Evolutionary conservation across 2,113 vertebrate species (phyloP), one percentile per base, ranked within the genome.

Genomic region (Bagarius yarrelli): DNA sequence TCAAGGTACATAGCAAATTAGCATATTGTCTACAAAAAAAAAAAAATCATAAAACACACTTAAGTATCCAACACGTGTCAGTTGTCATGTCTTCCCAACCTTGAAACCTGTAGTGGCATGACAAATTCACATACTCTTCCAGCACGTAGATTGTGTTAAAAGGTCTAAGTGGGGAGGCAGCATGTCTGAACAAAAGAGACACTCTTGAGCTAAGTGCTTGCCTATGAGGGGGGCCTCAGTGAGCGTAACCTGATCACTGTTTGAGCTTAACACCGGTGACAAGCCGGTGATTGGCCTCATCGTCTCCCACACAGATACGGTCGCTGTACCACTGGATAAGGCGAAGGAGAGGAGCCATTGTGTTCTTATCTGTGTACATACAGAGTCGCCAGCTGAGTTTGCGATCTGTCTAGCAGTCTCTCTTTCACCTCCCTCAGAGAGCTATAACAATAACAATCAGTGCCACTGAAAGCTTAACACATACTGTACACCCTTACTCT

Each of bases 401-500:
- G 81, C 56, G 81, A 87, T 87, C 83, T 85, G 83, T 87, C 85
- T 85, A 79, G 74, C 80, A 71, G 81, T 85, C 83, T 86, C 73
- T 83, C 85, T 80, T 60, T 80, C 76, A 78, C 80, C 69, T 81
- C 74, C 56, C 72, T 81, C 69, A 64, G 52, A 78, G 70, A 57
- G 19, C 60, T 84, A 77, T 56, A 79, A 76, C 77, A 76, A 86
- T 61, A 86, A 78, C 81, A 81, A 21, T 76, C 70, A 40, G 30
- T 32, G 67, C 30, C 59, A 55, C 64, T 52, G 25, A 80, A 83
- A 79, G 57, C n/a, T 52, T 61, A 82, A 83, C 72, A 74, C 57
- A 77, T 67, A 80, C 75, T 47, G 61, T 84, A 60, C 70, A 74
- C 12, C 12, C 47, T 19, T 2, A 12, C 23, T 19, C 40, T 73